These are phyloP conservation scores for Uromys caudimaculatus DNA, from an alignment of 2,797 vertebrate genomes.

Conservation along the genomic window DNA sequence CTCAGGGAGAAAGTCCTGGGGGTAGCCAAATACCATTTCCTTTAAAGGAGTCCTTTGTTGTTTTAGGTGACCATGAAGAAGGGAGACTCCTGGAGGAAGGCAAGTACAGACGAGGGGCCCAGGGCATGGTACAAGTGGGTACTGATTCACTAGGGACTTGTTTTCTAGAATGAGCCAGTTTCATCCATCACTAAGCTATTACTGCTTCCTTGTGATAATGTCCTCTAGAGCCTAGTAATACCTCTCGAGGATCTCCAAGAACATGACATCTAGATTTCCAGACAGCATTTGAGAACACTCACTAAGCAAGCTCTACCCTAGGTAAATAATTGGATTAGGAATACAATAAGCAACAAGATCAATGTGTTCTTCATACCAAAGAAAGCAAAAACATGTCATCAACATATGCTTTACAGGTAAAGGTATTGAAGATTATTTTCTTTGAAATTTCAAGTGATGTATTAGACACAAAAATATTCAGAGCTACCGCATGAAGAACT, in stretches of 20 bases:
- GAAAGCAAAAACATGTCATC: not conserved
- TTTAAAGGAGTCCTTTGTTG: not conserved
- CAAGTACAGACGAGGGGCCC: not conserved
- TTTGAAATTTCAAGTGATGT: not conserved
- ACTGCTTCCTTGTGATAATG: not conserved
- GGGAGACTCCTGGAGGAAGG: not conserved
- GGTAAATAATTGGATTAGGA: too few species aligned
- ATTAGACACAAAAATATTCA: not conserved
- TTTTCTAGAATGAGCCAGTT: constrained; percentile 36
- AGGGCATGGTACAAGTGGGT: not conserved
- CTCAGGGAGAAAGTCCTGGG: not conserved
- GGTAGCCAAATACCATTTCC: not conserved
- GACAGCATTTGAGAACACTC: not conserved
- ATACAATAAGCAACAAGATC: not conserved
- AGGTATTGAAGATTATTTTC: not conserved
- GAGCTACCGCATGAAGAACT: not conserved
- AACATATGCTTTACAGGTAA: not conserved
- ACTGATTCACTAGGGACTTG: not conserved
- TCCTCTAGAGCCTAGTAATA: not conserved
- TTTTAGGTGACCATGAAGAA: not conserved
- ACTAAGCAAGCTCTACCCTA: not conserved
- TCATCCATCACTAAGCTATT: constrained; percentile 37
- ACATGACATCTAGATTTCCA: not conserved
- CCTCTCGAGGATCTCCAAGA: not conserved
- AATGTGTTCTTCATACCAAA: not conserved